Evolutionary conservation across 2,113 vertebrate species (phyloP).

Genomic region (Etheostoma cragini): DNA sequence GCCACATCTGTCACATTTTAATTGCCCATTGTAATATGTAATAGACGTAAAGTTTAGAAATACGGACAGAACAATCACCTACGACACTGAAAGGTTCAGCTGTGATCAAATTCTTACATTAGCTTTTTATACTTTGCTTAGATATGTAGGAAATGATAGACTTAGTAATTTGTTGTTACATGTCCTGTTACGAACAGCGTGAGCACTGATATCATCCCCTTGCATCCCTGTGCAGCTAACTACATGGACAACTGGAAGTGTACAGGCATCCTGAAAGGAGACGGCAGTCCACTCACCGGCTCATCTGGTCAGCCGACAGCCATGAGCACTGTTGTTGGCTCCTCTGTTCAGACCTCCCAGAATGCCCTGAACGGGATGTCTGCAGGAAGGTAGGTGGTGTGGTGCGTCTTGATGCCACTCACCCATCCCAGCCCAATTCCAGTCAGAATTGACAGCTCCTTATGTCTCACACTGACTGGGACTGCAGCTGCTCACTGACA

Average conservation of each 20-base stretch:
- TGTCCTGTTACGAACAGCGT: neutral
- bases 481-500: constrained; percentile 70
- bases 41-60: neutral
- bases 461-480: constrained; percentile 69
- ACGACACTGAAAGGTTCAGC: neutral
- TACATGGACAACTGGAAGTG: constrained; percentile 99
- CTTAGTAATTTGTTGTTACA: neutral
- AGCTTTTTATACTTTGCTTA: neutral
- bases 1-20: neutral
- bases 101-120: neutral
- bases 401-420: constrained; percentile 59
- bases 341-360: constrained; percentile 87
- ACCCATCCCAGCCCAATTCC: constrained; percentile 35
- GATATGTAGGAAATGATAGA: neutral
- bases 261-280: constrained; percentile 96
- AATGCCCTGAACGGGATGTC: constrained; percentile 91
- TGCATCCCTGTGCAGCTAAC: constrained; percentile 86
- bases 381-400: constrained; percentile 91
- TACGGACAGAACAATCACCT: no score
- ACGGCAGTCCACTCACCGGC: constrained; percentile 94
- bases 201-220: neutral
- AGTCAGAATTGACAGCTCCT: constrained; percentile 67
- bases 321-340: constrained; percentile 87
- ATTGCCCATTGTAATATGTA: neutral
- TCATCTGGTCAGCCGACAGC: constrained; percentile 89